These are phyloP conservation scores for Onychostruthus taczanowskii DNA, from an alignment of 2,113 vertebrate species.

Conservation along the genomic window DNA sequence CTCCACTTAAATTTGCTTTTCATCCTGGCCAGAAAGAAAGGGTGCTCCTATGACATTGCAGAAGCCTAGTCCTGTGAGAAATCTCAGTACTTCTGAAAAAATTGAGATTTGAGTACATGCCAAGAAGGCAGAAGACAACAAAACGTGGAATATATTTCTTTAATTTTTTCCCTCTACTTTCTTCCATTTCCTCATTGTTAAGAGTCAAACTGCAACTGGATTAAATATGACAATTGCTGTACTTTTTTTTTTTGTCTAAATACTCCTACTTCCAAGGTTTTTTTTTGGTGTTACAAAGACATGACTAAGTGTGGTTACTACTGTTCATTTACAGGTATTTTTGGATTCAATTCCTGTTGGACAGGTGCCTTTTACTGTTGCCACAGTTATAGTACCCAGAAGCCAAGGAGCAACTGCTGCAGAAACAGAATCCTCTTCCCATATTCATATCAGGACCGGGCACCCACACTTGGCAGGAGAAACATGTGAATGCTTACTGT, in stretches of 20 bases:
- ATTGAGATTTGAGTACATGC: neutral
- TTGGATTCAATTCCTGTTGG: neutral
- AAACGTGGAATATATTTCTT: neutral
- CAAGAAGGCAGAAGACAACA: neutral
- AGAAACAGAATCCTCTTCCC: constrained; percentile 26
- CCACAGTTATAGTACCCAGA: neutral
- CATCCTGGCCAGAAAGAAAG: neutral
- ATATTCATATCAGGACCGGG: neutral
- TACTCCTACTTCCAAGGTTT: neutral
- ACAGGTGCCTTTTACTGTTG: neutral
- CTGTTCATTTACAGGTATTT: neutral
- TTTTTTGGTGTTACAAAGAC: neutral
- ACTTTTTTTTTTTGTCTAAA: neutral
- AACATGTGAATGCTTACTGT: neutral
- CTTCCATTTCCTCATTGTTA: neutral
- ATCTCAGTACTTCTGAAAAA: neutral
- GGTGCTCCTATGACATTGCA: neutral
- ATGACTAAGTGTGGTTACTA: neutral
- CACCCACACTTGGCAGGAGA: neutral
- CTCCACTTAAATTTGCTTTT: neutral
- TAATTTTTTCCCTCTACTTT: neutral
- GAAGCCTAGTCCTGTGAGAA: neutral
- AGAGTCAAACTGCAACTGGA: neutral
- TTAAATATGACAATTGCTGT: neutral
- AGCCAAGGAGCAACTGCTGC: neutral